Evolutionary conservation across 2,888 invertebrate species (phyloP).

Genomic region (Schizaphis graminum): DNA sequence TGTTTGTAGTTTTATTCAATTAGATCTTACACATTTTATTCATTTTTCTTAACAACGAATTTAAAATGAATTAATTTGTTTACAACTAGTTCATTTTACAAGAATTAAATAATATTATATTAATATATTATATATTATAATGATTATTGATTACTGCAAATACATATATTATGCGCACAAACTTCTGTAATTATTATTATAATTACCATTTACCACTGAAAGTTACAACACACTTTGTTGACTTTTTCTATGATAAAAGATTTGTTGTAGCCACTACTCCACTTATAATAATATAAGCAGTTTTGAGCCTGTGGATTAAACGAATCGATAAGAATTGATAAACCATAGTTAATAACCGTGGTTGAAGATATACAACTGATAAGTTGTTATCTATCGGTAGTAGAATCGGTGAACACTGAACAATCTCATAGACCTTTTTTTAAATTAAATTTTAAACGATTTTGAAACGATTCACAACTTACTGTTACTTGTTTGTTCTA

Average conservation of each 20-base stretch:
- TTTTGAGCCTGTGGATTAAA: no score
- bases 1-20: not conserved
- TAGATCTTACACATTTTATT: not conserved
- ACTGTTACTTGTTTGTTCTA: no score
- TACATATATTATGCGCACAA: conserved; percentile 4
- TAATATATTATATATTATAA: not conserved
- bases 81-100: not conserved
- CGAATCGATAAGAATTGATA: no score
- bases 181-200: not conserved
- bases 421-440: no score
- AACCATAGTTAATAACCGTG: no score
- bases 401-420: no score
- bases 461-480: no score
- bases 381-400: no score
- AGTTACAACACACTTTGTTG: not conserved
- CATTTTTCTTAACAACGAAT: conserved; percentile 1
- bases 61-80: not conserved
- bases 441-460: no score
- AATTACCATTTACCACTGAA: not conserved
- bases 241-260: not conserved
- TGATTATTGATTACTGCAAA: not conserved
- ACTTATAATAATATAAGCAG: not conserved
- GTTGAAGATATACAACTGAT: no score
- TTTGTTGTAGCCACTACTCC: not conserved
- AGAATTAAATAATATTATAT: not conserved